Evolutionary conservation across 2,888 invertebrate species (phyloP), one percentile per base, ranked within the genome.

Genomic region (Microctonus hyperodae): DNA sequence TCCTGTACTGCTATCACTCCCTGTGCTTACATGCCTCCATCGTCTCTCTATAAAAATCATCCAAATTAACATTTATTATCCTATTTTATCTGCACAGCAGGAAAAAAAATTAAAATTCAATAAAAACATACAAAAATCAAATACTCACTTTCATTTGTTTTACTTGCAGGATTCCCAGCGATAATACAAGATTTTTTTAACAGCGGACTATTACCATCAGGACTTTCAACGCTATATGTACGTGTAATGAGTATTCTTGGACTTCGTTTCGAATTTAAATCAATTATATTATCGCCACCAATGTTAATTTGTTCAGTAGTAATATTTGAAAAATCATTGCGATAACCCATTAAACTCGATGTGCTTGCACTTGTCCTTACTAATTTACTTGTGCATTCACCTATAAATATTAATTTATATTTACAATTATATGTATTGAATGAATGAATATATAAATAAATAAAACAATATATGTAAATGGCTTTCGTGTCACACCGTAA

Each of bases 171-270:
- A 64, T 68, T 57, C 10, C 40, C 33, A 20, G 57, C 10, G n/a
- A 35, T 20, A 13, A 35, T 33, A 22, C 31, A n/a, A 10, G 75
- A 69, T 66, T 74, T 76, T 68, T 76, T 76, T n/a, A 80, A 70
- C 25, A 81, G 70, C 1, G 82, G 79, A 64, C 79, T 81, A 7
- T 72, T 77, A 20, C 78, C 78, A 20, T 81, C 79, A 69, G 90
- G 91, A 75, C 90, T 90, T 77, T 92, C 91, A 76, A 91, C 91
- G 20, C 91, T 91, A 86, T 89, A 89, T 2, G 92, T 91, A 58
- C 91, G 85, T 0, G 92, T 92, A 72, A 92, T 91, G 9, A 91
- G 87, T 65, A 92, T 92, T 64, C 89, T 86, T 0, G 92, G 92
- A 7, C 91, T 91, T 69, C 88, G 86, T 28, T 86, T 84, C 4